These are phyloP conservation scores for Drosophila bunnanda DNA, from an alignment of 2,888 invertebrate species.

Conservation along the genomic window DNA sequence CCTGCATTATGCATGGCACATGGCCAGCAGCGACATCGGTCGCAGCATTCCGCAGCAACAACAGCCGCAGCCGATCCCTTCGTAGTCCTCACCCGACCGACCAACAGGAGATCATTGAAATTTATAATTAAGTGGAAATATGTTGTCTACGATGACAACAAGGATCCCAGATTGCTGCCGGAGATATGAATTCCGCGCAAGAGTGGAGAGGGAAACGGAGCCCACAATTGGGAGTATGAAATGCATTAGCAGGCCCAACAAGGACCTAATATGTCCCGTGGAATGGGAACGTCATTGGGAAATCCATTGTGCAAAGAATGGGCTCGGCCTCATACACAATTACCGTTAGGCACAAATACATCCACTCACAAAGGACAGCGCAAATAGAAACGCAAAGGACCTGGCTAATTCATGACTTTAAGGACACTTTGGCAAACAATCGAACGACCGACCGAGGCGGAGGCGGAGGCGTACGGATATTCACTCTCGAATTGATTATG, in stretches of 20 bases:
- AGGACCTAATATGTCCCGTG: slow-evolving; percentile 51
- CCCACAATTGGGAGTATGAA: slow-evolving; percentile 47
- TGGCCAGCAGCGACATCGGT: slow-evolving; percentile 42
- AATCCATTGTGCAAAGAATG: slow-evolving; percentile 24
- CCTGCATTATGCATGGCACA: slow-evolving; percentile 74
- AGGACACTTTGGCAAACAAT: slow-evolving; percentile 67
- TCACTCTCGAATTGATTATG: slow-evolving; percentile 62
- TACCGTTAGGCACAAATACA: slow-evolving; percentile 58
- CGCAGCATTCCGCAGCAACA: slow-evolving; percentile 73
- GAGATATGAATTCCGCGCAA: slow-evolving; percentile 31
- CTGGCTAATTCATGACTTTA: slow-evolving; percentile 73
- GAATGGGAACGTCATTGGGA: slow-evolving; percentile 3
- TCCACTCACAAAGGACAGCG: slow-evolving; percentile 12
- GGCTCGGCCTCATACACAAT: slow-evolving; percentile 55
- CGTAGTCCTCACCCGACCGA: slow-evolving; percentile 49
- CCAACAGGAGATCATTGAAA: slow-evolving; percentile 66
- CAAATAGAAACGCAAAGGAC: slow-evolving; percentile 57
- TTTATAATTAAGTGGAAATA: slow-evolving; percentile 77
- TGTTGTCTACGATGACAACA: slow-evolving; percentile 53
- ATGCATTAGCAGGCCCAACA: slow-evolving; percentile 50
- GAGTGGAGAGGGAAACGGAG: slow-evolving; percentile 8
- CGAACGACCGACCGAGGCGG: slow-evolving; percentile 40
- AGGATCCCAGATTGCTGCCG: slow-evolving; percentile 42
- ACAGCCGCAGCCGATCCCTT: slow-evolving; percentile 65
- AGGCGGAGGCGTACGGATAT: slow-evolving; percentile 49